These are phyloP conservation scores for Cataglyphis altisquamis DNA, from an alignment of 2,888 invertebrate species.

Conservation along the genomic window DNA sequence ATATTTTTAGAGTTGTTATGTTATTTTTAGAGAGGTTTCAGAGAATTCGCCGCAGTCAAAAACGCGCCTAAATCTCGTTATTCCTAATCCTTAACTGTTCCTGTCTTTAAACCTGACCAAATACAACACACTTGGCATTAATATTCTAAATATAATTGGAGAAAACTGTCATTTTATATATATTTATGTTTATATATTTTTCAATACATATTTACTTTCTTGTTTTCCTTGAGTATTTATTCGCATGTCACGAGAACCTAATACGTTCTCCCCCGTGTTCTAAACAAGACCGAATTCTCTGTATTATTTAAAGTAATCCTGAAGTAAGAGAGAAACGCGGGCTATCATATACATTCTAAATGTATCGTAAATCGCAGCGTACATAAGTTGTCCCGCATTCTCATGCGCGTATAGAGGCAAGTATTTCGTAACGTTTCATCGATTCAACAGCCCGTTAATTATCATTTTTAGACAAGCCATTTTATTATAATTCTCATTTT, in stretches of 20 bases:
- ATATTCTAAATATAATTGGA: not conserved
- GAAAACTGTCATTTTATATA: not conserved
- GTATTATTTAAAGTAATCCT: constrained; percentile 78
- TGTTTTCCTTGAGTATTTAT: not conserved
- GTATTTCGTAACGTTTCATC: constrained; percentile 57
- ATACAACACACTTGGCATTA: not conserved
- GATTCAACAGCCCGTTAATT: not conserved
- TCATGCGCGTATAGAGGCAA: constrained; percentile 49
- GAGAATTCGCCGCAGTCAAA: not conserved
- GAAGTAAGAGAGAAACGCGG: constrained; percentile 33
- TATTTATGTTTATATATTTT: not conserved
- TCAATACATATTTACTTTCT: not conserved
- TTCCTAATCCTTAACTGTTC: not conserved
- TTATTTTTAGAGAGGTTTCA: not conserved
- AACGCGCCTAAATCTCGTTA: not conserved
- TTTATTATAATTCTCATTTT: not conserved
- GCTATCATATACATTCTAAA: constrained; percentile 75
- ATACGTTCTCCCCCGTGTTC: constrained; percentile 59
- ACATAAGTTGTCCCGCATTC: constrained; percentile 60
- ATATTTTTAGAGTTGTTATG: constrained; percentile 18
- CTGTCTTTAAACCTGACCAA: not conserved
- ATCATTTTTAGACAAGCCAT: not conserved
- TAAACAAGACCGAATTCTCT: constrained; percentile 78
- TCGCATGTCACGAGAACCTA: not conserved
- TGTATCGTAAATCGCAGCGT: constrained; percentile 73